Evolutionary conservation across 2,113 vertebrate genomes (phyloP).

Genomic region (Candoia aspera): DNA sequence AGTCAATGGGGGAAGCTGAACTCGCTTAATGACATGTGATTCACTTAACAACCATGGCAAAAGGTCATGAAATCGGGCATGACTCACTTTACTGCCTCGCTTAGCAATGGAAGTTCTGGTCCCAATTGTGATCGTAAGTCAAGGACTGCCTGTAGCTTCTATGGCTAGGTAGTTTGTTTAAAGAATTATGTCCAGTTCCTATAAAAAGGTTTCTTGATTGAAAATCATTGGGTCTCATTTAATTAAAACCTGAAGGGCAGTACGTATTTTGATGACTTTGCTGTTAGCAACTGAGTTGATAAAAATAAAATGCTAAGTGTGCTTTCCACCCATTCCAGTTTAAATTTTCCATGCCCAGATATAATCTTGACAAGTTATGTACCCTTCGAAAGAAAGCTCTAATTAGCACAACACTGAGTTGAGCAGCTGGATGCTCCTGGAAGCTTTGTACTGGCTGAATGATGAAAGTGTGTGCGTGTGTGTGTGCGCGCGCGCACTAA

Average conservation of each 20-base stretch:
- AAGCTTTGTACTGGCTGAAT: background rate
- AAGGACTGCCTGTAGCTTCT: background rate
- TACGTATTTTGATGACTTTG: background rate
- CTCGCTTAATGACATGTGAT: too few species aligned
- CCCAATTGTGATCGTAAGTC: background rate
- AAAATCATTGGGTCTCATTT: background rate
- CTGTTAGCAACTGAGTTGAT: background rate
- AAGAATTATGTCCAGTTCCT: background rate
- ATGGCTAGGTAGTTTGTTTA: background rate
- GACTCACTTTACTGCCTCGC: too few species aligned
- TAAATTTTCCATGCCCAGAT: background rate
- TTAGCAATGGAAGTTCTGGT: too few species aligned
- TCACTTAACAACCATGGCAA: too few species aligned
- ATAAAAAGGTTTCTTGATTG: background rate
- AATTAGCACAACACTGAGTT: background rate
- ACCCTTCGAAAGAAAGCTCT: background rate
- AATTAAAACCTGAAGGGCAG: background rate
- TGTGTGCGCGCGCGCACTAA: background rate
- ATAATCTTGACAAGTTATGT: background rate
- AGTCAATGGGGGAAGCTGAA: too few species aligned
- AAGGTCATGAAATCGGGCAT: too few species aligned
- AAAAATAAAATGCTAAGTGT: background rate
- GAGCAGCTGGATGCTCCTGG: background rate
- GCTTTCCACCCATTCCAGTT: background rate
- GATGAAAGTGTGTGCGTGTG: background rate